Conservation (phyloP, 2,888 invertebrate genomes). For the Phyllotreta striolata region DNA sequence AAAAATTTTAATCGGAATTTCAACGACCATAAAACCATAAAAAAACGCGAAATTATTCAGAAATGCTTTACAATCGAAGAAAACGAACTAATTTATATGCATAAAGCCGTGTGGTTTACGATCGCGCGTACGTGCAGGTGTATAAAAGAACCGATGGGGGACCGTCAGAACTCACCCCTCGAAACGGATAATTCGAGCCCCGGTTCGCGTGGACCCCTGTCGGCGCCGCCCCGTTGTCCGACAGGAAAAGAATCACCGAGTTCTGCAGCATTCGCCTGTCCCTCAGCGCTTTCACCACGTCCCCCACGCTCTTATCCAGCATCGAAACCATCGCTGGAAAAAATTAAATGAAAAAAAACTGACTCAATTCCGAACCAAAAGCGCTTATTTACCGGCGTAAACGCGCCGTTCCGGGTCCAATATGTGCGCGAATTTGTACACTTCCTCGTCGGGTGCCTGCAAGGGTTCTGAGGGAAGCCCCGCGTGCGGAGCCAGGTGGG, state of each 20-base stretch:
- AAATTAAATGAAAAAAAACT: constrained; percentile 46
- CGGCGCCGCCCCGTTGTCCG: constrained; percentile 89
- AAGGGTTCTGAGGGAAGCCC: constrained; percentile 69
- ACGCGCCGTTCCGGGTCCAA: constrained; percentile 70
- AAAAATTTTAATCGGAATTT: too few species aligned
- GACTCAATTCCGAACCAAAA: not conserved
- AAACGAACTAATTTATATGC: constrained; percentile 8
- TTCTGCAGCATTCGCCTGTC: constrained; percentile 78
- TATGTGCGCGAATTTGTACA: constrained; percentile 74
- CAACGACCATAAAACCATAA: constrained; percentile 18
- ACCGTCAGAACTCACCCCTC: constrained; percentile 72
- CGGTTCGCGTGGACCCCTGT: constrained; percentile 76
- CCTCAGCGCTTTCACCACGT: constrained; percentile 75
- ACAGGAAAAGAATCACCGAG: constrained; percentile 85
- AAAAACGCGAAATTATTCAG: constrained; percentile 6
- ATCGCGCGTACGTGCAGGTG: not conserved
- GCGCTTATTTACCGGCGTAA: constrained; percentile 69
- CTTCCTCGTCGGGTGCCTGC: constrained; percentile 77
- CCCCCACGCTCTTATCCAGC: constrained; percentile 87
- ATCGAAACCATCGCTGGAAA: constrained; percentile 83
- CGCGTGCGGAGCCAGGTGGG: constrained; percentile 75
- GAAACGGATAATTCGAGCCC: constrained; percentile 81
- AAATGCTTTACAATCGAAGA: not conserved
- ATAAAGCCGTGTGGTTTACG: not conserved
- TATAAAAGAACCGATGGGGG: constrained; percentile 1